phyloP scores from a whole-genome alignment of 2,113 vertebrate genomes.

The Candoia aspera region DNA sequence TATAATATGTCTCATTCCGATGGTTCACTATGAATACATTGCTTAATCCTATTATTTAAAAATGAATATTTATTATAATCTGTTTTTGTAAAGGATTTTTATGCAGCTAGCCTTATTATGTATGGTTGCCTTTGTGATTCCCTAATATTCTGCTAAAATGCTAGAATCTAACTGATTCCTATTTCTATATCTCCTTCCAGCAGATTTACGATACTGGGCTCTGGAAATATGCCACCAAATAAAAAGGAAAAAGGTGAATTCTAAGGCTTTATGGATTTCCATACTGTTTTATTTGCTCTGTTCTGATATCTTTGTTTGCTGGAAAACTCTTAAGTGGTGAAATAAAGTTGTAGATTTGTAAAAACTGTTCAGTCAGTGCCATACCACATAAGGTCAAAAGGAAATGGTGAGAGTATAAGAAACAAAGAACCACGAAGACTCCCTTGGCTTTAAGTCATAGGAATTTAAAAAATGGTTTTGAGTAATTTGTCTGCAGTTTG shows the following conservation, averaged over 20 bases:
- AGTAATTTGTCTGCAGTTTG: not conserved
- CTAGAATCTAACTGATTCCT: not conserved
- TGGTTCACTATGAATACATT: not conserved
- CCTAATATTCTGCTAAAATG: not conserved
- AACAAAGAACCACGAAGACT: slow-evolving; percentile 7
- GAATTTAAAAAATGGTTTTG: not conserved
- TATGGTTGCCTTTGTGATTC: not conserved
- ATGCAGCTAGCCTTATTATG: not conserved
- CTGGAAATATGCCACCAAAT: slow-evolving; percentile 72
- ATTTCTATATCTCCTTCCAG: slow-evolving; percentile 64
- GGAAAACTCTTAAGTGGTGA: not conserved
- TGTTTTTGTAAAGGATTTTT: not conserved
- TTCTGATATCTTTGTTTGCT: slow-evolving; percentile 1
- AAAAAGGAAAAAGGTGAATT: slow-evolving; percentile 74
- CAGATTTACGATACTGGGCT: slow-evolving; percentile 75
- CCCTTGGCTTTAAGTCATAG: not conserved
- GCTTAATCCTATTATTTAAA: not conserved
- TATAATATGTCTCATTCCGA: not conserved
- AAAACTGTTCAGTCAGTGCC: not conserved
- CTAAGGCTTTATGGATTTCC: not conserved
- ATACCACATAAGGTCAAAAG: slow-evolving; percentile 7
- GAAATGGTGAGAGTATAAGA: not conserved
- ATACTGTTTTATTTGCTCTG: slow-evolving; percentile 7
- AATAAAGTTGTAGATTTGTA: slow-evolving; percentile 5
- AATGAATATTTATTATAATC: not conserved